phyloP scores from a whole-genome alignment of 2,113 vertebrate species.

The Syngnathus scovelli region DNA sequence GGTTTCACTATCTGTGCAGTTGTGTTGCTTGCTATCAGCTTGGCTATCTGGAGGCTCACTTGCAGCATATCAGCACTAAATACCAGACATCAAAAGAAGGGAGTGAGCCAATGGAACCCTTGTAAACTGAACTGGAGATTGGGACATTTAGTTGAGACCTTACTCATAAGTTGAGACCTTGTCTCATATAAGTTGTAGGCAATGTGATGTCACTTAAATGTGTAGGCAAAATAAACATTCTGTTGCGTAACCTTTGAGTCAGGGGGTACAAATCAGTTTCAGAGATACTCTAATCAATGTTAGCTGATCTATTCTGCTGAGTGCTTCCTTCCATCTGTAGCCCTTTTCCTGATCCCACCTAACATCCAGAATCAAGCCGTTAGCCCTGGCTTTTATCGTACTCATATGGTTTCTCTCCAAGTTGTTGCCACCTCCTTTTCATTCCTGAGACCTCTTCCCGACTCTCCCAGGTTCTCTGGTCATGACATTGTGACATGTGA shows the following conservation, averaged over 20 bases:
- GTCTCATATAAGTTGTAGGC: neutral
- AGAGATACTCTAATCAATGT: slow-evolving; percentile 48
- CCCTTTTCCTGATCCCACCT: slow-evolving; percentile 45
- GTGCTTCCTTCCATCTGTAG: slow-evolving; percentile 59
- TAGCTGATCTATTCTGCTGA: slow-evolving; percentile 40
- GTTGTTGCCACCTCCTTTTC: slow-evolving; percentile 36
- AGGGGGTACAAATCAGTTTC: slow-evolving; percentile 41
- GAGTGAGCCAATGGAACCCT: slow-evolving; percentile 17
- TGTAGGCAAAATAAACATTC: slow-evolving; percentile 14
- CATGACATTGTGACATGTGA: slow-evolving; percentile 59
- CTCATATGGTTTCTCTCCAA: slow-evolving; percentile 24
- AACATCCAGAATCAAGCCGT: neutral
- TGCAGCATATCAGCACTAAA: slow-evolving; percentile 25
- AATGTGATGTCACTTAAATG: slow-evolving; percentile 27
- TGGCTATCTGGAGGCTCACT: slow-evolving; percentile 36
- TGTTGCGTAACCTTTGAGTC: slow-evolving; percentile 29
- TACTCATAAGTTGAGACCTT: neutral
- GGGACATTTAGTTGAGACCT: slow-evolving; percentile 25
- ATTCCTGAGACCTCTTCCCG: slow-evolving; percentile 23
- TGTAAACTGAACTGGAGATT: slow-evolving; percentile 39
- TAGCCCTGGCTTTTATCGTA: slow-evolving; percentile 18
- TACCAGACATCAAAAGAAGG: slow-evolving; percentile 60
- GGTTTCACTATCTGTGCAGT: neutral
- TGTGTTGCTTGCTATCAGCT: slow-evolving; percentile 27
- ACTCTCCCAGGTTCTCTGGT: slow-evolving; percentile 32